Evolutionary conservation across 2,888 invertebrate species (phyloP).

Genomic region (Phytoseiulus persimilis): DNA sequence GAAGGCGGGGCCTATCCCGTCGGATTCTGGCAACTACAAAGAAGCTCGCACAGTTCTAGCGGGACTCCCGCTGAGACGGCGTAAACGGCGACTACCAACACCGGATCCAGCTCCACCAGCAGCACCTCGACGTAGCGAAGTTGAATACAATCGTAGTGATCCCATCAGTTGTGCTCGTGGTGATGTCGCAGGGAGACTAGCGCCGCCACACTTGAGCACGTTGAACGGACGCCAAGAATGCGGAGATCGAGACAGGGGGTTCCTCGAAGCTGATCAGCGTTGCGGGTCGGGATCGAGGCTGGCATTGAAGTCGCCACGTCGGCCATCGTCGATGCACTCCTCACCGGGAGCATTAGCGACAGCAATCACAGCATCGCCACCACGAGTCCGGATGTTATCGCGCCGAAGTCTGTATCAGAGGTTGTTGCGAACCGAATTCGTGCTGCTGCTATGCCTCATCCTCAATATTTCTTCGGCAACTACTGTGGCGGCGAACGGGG

Average conservation of each 20-base stretch:
- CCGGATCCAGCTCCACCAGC: neutral
- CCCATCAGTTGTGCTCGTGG: neutral
- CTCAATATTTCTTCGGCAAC: conserved; percentile 20
- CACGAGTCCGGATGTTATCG: neutral
- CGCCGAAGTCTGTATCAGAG: neutral
- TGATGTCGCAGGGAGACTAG: neutral
- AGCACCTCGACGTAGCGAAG: neutral
- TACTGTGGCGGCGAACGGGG: neutral
- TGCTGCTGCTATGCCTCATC: conserved; percentile 19
- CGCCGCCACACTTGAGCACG: neutral
- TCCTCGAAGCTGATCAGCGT: neutral
- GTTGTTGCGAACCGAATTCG: conserved; percentile 9
- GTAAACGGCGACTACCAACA: neutral
- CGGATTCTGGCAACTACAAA: neutral
- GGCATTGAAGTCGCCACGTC: neutral
- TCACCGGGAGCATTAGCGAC: neutral
- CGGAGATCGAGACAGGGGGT: neutral
- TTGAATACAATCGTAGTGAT: neutral
- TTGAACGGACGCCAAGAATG: neutral
- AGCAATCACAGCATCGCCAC: neutral
- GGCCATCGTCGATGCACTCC: neutral
- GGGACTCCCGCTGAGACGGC: neutral
- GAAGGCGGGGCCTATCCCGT: neutral
- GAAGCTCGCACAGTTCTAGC: neutral
- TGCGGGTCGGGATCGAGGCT: neutral